Evolutionary conservation across 2,888 invertebrate species (phyloP).

Genomic region (Antitype chi): DNA sequence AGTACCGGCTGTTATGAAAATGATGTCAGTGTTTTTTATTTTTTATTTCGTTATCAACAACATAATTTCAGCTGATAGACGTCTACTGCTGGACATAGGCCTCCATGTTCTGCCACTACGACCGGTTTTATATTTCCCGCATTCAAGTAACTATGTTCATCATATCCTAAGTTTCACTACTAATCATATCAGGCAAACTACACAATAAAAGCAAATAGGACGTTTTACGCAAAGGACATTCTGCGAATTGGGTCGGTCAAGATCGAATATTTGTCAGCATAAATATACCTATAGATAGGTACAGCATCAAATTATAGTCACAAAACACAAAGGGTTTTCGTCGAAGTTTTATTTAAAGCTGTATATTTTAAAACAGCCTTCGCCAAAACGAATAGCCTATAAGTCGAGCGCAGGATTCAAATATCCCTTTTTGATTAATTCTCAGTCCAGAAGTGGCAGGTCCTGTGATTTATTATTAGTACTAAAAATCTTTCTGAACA

Average conservation of each 20-base stretch:
- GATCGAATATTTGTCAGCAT: not conserved
- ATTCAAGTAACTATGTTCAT: not conserved
- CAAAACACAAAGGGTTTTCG: not conserved
- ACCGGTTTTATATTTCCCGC: too few species aligned
- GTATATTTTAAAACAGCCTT: not conserved
- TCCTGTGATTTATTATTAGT: conserved; percentile 35
- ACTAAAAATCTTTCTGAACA: conserved; percentile 28
- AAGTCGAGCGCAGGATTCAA: conserved; percentile 16
- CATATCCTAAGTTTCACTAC: not conserved
- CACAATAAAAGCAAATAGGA: not conserved
- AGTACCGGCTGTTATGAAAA: too few species aligned
- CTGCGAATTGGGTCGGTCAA: not conserved
- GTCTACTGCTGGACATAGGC: too few species aligned
- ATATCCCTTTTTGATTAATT: conserved; percentile 35
- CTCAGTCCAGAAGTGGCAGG: conserved; percentile 16
- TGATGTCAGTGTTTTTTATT: too few species aligned
- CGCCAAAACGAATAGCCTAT: not conserved
- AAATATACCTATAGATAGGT: not conserved
- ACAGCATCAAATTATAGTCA: not conserved
- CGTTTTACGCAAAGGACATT: not conserved
- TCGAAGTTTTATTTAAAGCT: not conserved
- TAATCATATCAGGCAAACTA: not conserved
- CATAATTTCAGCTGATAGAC: too few species aligned
- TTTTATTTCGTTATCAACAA: too few species aligned
- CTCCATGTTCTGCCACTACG: too few species aligned